phyloP scores from a whole-genome alignment of 1,140 invertebrate species.

The Bombus waltoni region DNA sequence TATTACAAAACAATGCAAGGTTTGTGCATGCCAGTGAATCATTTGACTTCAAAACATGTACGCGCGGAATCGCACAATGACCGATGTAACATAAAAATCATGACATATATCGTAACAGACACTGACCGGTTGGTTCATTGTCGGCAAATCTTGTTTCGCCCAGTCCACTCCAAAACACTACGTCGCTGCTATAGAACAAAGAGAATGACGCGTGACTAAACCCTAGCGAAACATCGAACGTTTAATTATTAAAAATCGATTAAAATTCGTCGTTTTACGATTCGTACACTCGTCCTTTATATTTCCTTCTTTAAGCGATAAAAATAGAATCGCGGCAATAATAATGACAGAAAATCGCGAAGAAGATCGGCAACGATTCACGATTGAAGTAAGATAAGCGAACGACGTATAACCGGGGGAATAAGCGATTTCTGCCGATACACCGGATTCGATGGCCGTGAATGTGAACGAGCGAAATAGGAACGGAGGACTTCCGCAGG shows the following conservation, averaged over 20 bases:
- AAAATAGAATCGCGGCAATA: neutral
- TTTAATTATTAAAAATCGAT: neutral
- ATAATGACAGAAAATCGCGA: neutral
- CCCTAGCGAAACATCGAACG: constrained; percentile 1
- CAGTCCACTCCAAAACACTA: neutral
- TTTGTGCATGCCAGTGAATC: neutral
- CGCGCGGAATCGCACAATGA: neutral
- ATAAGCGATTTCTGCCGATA: constrained; percentile 19
- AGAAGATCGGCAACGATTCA: neutral
- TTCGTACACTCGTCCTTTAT: neutral
- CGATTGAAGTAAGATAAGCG: neutral
- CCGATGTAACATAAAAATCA: neutral
- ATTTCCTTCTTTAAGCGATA: neutral
- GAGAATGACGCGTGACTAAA: constrained; percentile 20
- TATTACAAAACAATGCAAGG: constrained; percentile 42
- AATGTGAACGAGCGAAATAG: constrained; percentile 15
- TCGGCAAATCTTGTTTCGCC: constrained; percentile 26
- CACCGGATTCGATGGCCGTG: neutral
- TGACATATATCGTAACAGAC: constrained; percentile 18
- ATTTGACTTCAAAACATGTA: neutral
- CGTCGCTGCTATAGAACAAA: constrained; percentile 27
- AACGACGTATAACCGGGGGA: constrained; percentile 1
- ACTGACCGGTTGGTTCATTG: constrained; percentile 29
- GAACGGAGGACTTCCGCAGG: constrained; percentile 33
- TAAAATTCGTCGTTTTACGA: neutral